Evolutionary conservation across 2,113 vertebrate genomes (phyloP).

Genomic region (Furnarius figulus): DNA sequence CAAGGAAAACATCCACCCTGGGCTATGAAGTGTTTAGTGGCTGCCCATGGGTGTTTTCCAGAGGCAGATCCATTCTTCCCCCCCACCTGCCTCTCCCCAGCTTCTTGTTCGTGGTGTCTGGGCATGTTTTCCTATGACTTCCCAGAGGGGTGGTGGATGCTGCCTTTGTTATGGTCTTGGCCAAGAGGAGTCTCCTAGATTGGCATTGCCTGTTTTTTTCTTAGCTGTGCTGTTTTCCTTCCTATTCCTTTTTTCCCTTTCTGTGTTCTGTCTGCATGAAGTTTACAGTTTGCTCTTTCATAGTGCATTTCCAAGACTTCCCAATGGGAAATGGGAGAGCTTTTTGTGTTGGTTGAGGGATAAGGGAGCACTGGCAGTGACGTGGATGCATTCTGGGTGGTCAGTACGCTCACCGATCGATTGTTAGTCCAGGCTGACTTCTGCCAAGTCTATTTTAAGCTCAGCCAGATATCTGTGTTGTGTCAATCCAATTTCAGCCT

Average conservation of each 20-base stretch:
- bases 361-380: fast-evolving
- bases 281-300: neutral
- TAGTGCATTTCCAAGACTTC: neutral
- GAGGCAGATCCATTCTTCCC: neutral
- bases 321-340: neutral
- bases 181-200: neutral
- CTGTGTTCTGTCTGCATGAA: neutral
- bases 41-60: neutral
- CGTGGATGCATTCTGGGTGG: neutral
- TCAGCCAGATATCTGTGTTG: neutral
- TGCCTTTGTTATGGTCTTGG: neutral
- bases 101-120: neutral
- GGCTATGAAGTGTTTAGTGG: neutral
- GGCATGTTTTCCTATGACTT: neutral
- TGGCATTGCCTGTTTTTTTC: neutral
- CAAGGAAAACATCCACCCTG: neutral
- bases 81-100: neutral
- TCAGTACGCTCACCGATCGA: neutral
- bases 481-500: neutral
- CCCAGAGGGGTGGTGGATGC: neutral
- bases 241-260: neutral
- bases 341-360: neutral
- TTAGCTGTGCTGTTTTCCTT: neutral
- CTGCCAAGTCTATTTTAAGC: conserved; percentile 46
- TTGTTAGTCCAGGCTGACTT: neutral